phyloP scores from a whole-genome alignment of 2,113 vertebrate genomes.

The Phaetusa simplex region DNA sequence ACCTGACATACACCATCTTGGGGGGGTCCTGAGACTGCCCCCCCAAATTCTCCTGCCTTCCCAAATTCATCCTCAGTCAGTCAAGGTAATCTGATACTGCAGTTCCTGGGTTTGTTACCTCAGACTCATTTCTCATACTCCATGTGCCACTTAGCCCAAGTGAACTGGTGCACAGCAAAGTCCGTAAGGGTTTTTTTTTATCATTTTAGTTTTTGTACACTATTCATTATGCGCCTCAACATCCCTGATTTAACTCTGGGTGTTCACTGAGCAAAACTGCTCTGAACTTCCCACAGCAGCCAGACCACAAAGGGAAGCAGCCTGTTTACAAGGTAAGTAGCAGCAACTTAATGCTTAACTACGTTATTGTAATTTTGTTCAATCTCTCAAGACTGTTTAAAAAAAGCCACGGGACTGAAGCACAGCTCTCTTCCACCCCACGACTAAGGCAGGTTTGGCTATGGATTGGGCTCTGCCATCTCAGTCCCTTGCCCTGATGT shows the following conservation, averaged over 20 bases:
- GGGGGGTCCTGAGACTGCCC: neutral
- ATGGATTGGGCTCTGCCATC: neutral
- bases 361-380: neutral
- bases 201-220: neutral
- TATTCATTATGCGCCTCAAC: neutral
- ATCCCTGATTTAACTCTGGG: neutral
- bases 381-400: neutral
- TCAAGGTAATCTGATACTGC: neutral
- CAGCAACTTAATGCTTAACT: conserved; percentile 26
- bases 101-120: neutral
- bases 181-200: neutral
- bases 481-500: neutral
- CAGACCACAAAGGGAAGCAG: neutral
- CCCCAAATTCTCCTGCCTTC: neutral
- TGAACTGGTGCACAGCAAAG: neutral
- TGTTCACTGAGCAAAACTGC: neutral
- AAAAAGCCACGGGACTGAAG: neutral
- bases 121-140: neutral
- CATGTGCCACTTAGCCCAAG: neutral
- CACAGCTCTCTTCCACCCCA: neutral
- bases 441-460: neutral
- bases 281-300: neutral
- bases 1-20: fast-evolving
- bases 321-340: neutral
- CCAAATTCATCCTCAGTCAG: neutral